These are phyloP conservation scores for Caenorhabditis imperialis DNA, from an alignment of 2,888 invertebrate species.

Conservation along the genomic window DNA sequence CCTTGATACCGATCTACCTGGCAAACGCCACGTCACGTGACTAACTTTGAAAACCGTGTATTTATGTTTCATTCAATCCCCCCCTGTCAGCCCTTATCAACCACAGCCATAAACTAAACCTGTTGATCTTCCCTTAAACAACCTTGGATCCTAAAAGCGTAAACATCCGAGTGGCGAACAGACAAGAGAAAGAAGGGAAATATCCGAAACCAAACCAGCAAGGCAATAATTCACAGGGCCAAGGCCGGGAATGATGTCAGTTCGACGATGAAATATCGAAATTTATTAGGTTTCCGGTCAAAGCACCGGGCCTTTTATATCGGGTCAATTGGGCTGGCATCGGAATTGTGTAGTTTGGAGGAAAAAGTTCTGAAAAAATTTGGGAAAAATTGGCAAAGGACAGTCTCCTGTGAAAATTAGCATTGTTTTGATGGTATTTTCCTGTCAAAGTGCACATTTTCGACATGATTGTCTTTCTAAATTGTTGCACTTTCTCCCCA, in stretches of 20 bases:
- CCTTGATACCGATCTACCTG: no score
- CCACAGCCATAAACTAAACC: constrained; percentile 35
- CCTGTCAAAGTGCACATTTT: constrained; percentile 13
- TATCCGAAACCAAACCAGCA: constrained; percentile 38
- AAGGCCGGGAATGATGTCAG: constrained; percentile 16
- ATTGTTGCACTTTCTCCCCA: constrained; percentile 23
- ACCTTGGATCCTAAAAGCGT: constrained; percentile 27
- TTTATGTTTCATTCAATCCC: not conserved
- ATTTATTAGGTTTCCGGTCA: no score
- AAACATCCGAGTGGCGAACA: constrained; percentile 6
- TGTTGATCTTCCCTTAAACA: constrained; percentile 33
- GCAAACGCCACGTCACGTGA: no score
- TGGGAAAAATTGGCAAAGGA: no score
- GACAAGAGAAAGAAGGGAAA: constrained; percentile 5
- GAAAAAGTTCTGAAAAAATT: no score
- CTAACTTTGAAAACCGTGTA: constrained; percentile 5
- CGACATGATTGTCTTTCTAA: constrained; percentile 2
- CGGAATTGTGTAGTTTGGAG: no score
- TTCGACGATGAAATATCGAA: constrained; percentile 16
- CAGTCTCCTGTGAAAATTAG: no score
- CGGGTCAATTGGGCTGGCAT: no score
- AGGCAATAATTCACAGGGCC: constrained; percentile 40
- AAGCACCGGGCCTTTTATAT: no score
- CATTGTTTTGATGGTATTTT: not conserved
- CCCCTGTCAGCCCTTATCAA: no score